phyloP scores from a whole-genome alignment of 1,140 invertebrate genomes.

The Antheraea mylitta region DNA sequence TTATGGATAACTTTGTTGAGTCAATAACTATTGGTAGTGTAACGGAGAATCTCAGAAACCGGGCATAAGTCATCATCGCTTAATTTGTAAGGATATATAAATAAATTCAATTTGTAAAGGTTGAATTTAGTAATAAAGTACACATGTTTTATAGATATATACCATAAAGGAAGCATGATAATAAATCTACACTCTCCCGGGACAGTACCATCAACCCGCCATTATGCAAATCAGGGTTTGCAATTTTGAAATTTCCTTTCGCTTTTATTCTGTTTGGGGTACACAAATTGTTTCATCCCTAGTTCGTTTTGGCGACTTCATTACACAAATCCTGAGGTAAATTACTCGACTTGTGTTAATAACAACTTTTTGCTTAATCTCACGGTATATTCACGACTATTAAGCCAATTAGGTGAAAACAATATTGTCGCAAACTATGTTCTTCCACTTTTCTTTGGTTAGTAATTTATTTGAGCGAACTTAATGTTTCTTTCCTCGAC shows the following conservation, averaged over 20 bases:
- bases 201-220: neutral
- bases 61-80: too few species aligned
- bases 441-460: neutral
- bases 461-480: too few species aligned
- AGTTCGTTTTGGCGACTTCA: conserved; percentile 32
- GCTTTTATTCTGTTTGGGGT: conserved; percentile 57
- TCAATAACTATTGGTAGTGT: too few species aligned
- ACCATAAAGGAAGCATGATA: neutral
- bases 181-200: neutral
- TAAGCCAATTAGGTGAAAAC: neutral
- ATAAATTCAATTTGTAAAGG: too few species aligned
- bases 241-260: conserved; percentile 55
- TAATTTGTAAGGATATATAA: too few species aligned
- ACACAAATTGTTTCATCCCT: conserved; percentile 55
- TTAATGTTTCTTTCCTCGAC: too few species aligned
- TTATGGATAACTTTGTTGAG: too few species aligned
- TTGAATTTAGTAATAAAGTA: neutral
- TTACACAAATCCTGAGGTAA: conserved; percentile 1
- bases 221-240: conserved; percentile 54
- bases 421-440: neutral
- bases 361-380: neutral
- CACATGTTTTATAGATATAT: neutral
- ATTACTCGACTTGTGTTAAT: neutral
- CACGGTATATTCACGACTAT: neutral
- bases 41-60: too few species aligned